Conservation (phyloP, 2,797 vertebrate genomes). For the Eremophila alpestris region DNA sequence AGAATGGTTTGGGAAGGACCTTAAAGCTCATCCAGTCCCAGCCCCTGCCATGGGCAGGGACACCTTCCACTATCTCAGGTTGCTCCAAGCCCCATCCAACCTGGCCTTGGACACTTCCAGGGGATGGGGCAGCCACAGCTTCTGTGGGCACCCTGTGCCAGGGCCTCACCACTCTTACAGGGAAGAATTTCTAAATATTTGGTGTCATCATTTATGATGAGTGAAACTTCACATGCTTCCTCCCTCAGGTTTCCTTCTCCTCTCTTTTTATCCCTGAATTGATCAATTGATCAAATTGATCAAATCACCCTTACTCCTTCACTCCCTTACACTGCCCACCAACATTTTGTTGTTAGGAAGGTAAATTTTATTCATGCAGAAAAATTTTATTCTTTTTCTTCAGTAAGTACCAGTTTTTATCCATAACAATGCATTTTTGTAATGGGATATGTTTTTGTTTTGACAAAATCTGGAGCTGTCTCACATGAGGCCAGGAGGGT, state of each 20-base stretch:
- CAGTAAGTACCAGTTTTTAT: neutral
- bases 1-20: neutral
- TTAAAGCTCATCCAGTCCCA: too few relatives aligned
- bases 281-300: neutral
- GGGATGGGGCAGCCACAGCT: neutral
- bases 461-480: neutral
- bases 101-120: neutral
- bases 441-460: neutral
- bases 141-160: neutral
- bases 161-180: accelerated
- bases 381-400: neutral
- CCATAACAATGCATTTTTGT: neutral
- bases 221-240: neutral
- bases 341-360: neutral
- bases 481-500: neutral
- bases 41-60: accelerated
- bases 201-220: neutral
- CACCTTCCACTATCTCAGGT: accelerated
- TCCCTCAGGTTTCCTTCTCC: neutral
- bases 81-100: accelerated
- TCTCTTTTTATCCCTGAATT: neutral
- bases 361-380: neutral
- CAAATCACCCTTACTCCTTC: neutral
- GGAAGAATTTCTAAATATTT: neutral
- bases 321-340: neutral